Percentiles rank a stretch among this genome's conserved stretches.
These are phyloP conservation scores for Drosophila ochracea DNA, from an alignment of 2,888 invertebrate species.

Conservation along the genomic window DNA sequence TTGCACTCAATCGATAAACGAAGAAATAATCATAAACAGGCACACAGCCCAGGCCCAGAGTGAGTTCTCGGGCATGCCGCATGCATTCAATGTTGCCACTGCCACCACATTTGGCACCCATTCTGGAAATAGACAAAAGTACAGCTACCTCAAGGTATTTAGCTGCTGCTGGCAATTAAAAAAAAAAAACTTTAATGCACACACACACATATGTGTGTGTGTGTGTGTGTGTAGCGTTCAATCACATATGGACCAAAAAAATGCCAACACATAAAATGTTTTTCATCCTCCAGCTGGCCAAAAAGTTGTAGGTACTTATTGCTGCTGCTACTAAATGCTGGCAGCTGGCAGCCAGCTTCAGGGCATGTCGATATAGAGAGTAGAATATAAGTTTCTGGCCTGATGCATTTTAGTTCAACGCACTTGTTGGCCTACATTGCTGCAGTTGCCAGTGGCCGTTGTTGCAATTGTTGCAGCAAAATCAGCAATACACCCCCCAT, in stretches of 20 bases:
- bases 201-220: neutral
- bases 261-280: no score
- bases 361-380: slow-evolving; percentile 35
- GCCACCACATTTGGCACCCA: slow-evolving; percentile 55
- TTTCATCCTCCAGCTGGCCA: slow-evolving; percentile 7
- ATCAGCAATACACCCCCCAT: slow-evolving; percentile 30
- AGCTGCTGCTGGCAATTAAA: slow-evolving; percentile 39
- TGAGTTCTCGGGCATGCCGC: neutral
- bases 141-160: slow-evolving; percentile 22
- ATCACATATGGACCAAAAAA: slow-evolving; percentile 58
- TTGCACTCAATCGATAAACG: slow-evolving; percentile 57
- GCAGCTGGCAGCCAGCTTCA: slow-evolving; percentile 11
- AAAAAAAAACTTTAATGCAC: slow-evolving; percentile 3
- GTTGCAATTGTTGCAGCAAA: slow-evolving; percentile 32
- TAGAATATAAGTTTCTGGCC: slow-evolving; percentile 31
- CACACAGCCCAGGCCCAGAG: neutral
- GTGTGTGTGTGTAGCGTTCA: slow-evolving; percentile 61
- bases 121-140: slow-evolving; percentile 49
- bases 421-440: slow-evolving; percentile 83
- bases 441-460: slow-evolving; percentile 21
- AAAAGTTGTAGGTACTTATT: slow-evolving; percentile 23
- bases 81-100: slow-evolving; percentile 39
- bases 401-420: slow-evolving; percentile 76
- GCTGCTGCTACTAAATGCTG: neutral
- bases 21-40: slow-evolving; percentile 61